Conservation (phyloP, 2,888 invertebrate genomes). For the Candidula unifasciata region DNA sequence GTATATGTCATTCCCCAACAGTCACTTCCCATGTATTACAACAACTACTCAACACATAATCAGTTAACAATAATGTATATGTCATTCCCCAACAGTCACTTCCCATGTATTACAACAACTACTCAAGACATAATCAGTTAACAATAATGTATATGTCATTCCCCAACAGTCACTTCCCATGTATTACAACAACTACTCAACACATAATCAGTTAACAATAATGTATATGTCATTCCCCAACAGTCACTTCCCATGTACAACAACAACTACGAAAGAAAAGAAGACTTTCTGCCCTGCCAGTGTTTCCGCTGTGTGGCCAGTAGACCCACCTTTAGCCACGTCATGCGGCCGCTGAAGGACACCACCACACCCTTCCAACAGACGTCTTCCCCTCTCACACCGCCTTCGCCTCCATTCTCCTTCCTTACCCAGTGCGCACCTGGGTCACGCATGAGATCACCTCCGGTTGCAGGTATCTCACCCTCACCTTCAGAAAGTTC, state of each 20-base stretch:
- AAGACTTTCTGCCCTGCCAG: constrained; percentile 52
- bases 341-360: constrained; percentile 7
- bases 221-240: background rate
- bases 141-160: too few species aligned
- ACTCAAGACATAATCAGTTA: too few species aligned
- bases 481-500: background rate
- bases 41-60: too few species aligned
- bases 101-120: too few species aligned
- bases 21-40: too few species aligned
- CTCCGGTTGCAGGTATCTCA: background rate
- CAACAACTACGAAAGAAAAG: constrained; percentile 42
- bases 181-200: too few species aligned
- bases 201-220: too few species aligned
- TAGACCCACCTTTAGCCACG: background rate
- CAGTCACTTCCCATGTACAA: constrained; percentile 48
- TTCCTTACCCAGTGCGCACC: background rate
- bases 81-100: too few species aligned
- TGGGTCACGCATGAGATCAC: constrained; percentile 8
- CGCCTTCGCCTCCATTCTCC: constrained; percentile 25
- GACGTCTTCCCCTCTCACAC: constrained; percentile 7
- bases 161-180: too few species aligned
- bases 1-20: too few species aligned
- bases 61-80: too few species aligned
- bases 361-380: constrained; percentile 13
- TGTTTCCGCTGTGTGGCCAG: constrained; percentile 45